phyloP scores from a whole-genome alignment of 2,888 invertebrate genomes.

The Gnatocerus cornutus region DNA sequence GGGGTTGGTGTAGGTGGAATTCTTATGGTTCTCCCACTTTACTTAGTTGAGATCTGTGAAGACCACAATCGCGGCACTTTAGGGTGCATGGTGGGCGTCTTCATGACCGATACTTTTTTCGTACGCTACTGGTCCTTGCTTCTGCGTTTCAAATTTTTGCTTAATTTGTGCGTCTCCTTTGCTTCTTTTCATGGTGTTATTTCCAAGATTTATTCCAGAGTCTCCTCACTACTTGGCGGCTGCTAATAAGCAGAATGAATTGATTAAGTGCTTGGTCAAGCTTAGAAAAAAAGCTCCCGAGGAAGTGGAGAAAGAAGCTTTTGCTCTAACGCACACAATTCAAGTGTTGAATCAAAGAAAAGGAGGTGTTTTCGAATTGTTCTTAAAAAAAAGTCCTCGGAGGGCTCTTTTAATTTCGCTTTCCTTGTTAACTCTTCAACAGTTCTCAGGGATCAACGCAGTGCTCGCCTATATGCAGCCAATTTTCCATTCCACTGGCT shows the following conservation, averaged over 20 bases:
- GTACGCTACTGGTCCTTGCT: slow-evolving; percentile 56
- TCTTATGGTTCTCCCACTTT: slow-evolving; percentile 86
- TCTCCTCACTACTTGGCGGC: slow-evolving; percentile 57
- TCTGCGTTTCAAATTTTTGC: slow-evolving; percentile 55
- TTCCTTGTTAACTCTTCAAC: slow-evolving; percentile 62
- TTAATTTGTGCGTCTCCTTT: slow-evolving; percentile 56
- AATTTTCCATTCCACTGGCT: slow-evolving; percentile 75
- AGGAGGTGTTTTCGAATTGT: slow-evolving; percentile 23
- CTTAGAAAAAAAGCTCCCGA: slow-evolving; percentile 34
- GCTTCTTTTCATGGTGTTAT: slow-evolving; percentile 54
- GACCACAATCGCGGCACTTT: slow-evolving; percentile 83
- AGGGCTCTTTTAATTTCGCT: slow-evolving; percentile 67
- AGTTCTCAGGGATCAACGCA: slow-evolving; percentile 79
- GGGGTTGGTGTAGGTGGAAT: slow-evolving; percentile 80
- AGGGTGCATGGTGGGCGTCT: slow-evolving; percentile 51
- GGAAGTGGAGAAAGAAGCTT: slow-evolving; percentile 35
- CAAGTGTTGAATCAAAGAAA: slow-evolving; percentile 53
- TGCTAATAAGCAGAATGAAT: slow-evolving; percentile 75
- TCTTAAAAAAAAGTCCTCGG: slow-evolving; percentile 21
- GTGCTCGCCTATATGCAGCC: slow-evolving; percentile 83
- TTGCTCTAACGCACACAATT: slow-evolving; percentile 57
- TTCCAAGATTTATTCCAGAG: slow-evolving; percentile 57
- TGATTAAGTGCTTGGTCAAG: slow-evolving; percentile 72
- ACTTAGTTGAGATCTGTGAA: slow-evolving; percentile 89
- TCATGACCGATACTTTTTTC: slow-evolving; percentile 39